Base-by-base conservation (phyloP, 2,797 vertebrate species). In the Stomatorhinus walkeri region DNA sequence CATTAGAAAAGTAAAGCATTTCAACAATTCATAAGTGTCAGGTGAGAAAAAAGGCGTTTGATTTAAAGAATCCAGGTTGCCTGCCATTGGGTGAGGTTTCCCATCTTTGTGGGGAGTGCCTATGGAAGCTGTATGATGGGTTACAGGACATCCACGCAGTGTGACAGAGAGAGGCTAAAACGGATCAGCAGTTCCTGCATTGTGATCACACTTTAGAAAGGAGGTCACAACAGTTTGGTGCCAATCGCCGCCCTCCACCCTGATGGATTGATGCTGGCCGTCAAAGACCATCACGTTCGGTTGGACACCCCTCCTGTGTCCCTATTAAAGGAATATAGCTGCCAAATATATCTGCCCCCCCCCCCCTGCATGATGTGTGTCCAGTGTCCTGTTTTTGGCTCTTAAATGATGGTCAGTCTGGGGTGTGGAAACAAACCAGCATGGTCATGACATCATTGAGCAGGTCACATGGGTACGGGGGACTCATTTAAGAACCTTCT, bases 261-360 rank as follows among this genome's bases (percentile, higher is more conserved):
- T 32, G 46, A 72, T 22, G 64, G 36, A 61, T 48, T 10, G 36
- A 64, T 56, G 5, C 16, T 19, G 16, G 54, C 7, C 46, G 0
- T 49, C 59, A 87, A 40, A 87, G 54, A 43, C 12, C 16, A 61
- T 87, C 51, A 12, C 28, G 4, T 48, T 87, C 68, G 86, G 48
- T 87, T 22, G 16, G 32, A 76, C 46, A 51, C 24, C 46, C 46
- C 7, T 88, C 32, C 28, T 32, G 46, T 16, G 86, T 56, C 52
- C 43, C 83, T 54, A 79, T 85, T 85, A 85, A 64, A 52, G 32
- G 16, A 48, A 64, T 86, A 85, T 72, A 86, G 68, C 46, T 89
- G 43, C 40, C 81, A 46, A 22, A 84, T 84, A 46, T 22, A 51
- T 32, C 83, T 14, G n/a, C 83, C 14, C 22, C 36, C 72, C 68